Percentiles rank a stretch among this genome's conserved stretches.
These are phyloP conservation scores for Spodoptera exigua DNA, from an alignment of 2,888 invertebrate species.

Conservation along the genomic window DNA sequence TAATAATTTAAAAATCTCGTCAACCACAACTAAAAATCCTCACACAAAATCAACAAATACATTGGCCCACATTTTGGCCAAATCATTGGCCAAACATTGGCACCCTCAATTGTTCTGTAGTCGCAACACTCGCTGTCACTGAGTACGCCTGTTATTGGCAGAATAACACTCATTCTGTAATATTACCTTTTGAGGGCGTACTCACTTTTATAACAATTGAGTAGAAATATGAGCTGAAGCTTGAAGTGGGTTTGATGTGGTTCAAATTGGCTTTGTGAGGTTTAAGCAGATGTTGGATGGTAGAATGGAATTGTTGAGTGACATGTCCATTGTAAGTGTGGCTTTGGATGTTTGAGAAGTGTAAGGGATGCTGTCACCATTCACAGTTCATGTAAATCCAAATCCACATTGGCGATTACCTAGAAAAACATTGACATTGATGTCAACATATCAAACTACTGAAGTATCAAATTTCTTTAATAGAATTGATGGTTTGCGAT, in stretches of 20 bases:
- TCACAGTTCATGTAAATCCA: no score
- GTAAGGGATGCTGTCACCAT: no score
- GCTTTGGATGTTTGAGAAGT: not conserved
- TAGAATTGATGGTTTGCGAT: no score
- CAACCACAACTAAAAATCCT: not conserved
- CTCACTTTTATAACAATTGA: slow-evolving; percentile 30
- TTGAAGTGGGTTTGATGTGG: slow-evolving; percentile 32
- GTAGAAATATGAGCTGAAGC: slow-evolving; percentile 36
- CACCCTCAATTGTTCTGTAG: slow-evolving; percentile 30
- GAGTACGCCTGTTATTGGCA: slow-evolving; percentile 40
- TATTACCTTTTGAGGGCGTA: slow-evolving; percentile 62
- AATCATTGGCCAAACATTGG: slow-evolving; percentile 39
- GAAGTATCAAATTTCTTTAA: no score
- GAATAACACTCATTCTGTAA: slow-evolving; percentile 51
- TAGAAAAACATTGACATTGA: no score
- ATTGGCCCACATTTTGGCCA: not conserved
- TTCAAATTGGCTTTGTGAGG: slow-evolving; percentile 41
- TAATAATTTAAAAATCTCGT: no score
- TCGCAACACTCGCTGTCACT: slow-evolving; percentile 31
- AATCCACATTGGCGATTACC: no score
- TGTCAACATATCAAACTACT: no score
- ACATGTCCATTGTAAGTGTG: slow-evolving; percentile 2
- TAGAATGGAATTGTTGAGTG: slow-evolving; percentile 17
- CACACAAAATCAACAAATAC: not conserved
- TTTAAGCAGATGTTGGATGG: slow-evolving; percentile 32